Percentiles rank a stretch among this genome's conserved stretches.
These are phyloP conservation scores for Chloroceryle amazona DNA, from an alignment of 2,797 vertebrate species.

Conservation along the genomic window DNA sequence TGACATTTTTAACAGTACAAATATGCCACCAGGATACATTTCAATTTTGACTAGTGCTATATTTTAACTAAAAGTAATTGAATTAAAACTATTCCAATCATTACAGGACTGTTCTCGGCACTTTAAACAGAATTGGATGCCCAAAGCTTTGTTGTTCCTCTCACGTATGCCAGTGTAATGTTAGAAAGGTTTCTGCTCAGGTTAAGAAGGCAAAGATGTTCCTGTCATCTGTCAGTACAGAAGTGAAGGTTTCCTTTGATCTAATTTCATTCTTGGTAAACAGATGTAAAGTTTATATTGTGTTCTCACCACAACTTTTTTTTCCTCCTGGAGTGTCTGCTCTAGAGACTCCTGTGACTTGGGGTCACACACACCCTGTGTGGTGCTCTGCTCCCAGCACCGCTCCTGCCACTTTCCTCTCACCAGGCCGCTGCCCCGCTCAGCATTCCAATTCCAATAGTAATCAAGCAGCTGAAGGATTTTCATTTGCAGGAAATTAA, in stretches of 20 bases:
- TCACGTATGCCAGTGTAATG: background rate
- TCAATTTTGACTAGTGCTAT: background rate
- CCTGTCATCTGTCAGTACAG: background rate
- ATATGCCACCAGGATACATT: background rate
- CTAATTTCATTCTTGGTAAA: background rate
- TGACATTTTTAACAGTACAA: background rate
- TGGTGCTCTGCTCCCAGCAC: too few relatives aligned
- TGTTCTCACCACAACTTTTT: background rate
- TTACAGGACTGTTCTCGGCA: background rate
- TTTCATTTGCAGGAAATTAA: constrained; percentile 12
- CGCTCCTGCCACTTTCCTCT: fast-evolving
- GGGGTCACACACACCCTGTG: too few relatives aligned
- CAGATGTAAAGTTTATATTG: background rate
- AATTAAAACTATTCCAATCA: background rate
- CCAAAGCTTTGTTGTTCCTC: background rate
- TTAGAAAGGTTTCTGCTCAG: background rate
- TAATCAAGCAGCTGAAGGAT: background rate
- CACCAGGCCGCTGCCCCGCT: fast-evolving
- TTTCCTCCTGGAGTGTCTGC: background rate
- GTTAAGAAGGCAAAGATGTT: background rate
- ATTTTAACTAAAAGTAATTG: background rate
- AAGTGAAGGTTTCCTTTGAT: background rate
- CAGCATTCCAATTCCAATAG: background rate
- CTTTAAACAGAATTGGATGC: background rate
- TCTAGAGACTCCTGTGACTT: too few relatives aligned